Evolutionary conservation across 2,888 invertebrate species (phyloP).

Genomic region (Andrena haemorrhoa): DNA sequence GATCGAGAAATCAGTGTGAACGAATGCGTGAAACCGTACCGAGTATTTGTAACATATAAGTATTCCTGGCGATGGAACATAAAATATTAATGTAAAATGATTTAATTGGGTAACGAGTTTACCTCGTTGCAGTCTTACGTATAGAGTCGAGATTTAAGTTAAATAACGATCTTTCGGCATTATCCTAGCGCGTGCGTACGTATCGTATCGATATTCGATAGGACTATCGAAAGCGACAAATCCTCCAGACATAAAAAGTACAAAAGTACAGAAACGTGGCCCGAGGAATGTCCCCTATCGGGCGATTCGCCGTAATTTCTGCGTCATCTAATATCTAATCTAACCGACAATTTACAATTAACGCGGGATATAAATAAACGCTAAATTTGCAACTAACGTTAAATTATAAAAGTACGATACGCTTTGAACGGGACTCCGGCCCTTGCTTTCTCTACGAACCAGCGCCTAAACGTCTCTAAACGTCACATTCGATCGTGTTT

Average conservation of each 20-base stretch:
- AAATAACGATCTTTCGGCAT: conserved; percentile 42
- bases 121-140: conserved; percentile 60
- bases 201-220: conserved; percentile 8
- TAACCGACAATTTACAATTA: conserved; percentile 54
- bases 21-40: conserved; percentile 13
- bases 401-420: conserved; percentile 34
- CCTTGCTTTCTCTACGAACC: conserved; percentile 8
- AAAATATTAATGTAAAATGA: conserved; percentile 13
- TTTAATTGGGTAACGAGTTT: conserved; percentile 43
- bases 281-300: not conserved
- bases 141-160: conserved; percentile 47
- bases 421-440: conserved; percentile 5
- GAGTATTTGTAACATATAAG: conserved; percentile 44
- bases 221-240: conserved; percentile 9
- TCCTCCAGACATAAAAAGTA: conserved; percentile 21
- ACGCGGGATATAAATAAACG: conserved; percentile 53
- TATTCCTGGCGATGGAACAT: conserved; percentile 15
- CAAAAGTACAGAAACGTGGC: conserved; percentile 4
- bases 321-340: conserved; percentile 9
- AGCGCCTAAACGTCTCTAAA: not conserved
- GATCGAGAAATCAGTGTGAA: not conserved
- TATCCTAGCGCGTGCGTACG: conserved; percentile 16
- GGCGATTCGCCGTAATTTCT: conserved; percentile 2
- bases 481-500: conserved; percentile 1
- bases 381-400: conserved; percentile 41